A percentile compares a stretch with the other conserved stretches of the same genome.
These are phyloP conservation scores for Sesamia inferens DNA, from an alignment of 2,888 invertebrate genomes.

Conservation along the genomic window DNA sequence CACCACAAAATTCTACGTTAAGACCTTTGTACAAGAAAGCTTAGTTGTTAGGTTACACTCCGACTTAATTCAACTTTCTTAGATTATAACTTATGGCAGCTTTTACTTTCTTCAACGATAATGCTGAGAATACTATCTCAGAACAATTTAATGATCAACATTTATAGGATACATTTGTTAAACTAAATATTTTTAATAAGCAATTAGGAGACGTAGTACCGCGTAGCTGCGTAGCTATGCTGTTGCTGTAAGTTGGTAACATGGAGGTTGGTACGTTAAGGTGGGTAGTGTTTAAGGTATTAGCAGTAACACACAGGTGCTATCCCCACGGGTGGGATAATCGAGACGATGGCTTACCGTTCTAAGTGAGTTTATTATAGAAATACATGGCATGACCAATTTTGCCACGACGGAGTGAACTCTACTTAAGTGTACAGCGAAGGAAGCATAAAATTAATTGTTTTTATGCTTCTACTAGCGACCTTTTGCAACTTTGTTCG, in stretches of 20 bases:
- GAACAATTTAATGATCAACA: neutral
- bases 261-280: no score
- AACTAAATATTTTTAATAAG: neutral
- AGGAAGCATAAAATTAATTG: no score
- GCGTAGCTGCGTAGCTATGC: neutral
- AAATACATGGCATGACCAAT: no score
- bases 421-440: no score
- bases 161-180: neutral
- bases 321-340: no score
- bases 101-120: neutral
- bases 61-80: conserved; percentile 5
- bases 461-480: no score
- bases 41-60: conserved; percentile 21
- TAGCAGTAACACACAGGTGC: neutral
- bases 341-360: no score
- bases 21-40: conserved; percentile 1
- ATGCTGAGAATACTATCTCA: neutral
- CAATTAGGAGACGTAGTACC: neutral
- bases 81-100: conserved; percentile 4
- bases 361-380: no score
- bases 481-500: no score
- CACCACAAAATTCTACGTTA: conserved; percentile 1
- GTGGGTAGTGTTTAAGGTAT: no score
- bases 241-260: no score
- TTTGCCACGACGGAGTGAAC: no score